These are phyloP conservation scores for Nautilus pompilius DNA, from an alignment of 1,140 invertebrate species.

Conservation along the genomic window DNA sequence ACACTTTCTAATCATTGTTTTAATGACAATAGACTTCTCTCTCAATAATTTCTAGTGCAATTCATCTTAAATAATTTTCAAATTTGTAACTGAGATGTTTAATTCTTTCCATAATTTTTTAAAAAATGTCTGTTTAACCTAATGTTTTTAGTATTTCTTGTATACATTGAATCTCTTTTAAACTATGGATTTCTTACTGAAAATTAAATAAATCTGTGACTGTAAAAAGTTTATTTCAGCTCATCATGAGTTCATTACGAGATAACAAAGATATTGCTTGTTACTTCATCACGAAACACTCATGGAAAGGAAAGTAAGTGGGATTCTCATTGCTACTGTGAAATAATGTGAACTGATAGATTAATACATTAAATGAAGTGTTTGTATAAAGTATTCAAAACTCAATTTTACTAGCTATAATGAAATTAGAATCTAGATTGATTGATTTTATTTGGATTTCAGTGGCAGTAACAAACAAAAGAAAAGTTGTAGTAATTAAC, in stretches of 20 bases:
- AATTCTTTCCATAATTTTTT: background rate
- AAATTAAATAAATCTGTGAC: background rate
- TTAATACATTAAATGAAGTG: too few species aligned
- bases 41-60: background rate
- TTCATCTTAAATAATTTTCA: background rate
- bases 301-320: slow-evolving; percentile 90
- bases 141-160: background rate
- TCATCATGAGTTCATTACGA: slow-evolving; percentile 39
- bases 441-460: too few species aligned
- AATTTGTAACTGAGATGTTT: background rate
- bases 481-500: too few species aligned
- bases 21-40: too few species aligned
- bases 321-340: background rate
- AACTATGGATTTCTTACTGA: too few species aligned
- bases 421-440: too few species aligned
- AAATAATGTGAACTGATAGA: background rate
- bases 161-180: background rate
- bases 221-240: slow-evolving; percentile 11
- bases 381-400: too few species aligned
- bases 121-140: slow-evolving; percentile 19
- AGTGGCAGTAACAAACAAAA: too few species aligned
- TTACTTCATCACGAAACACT: slow-evolving; percentile 94
- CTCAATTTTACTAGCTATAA: too few species aligned
- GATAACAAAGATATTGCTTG: slow-evolving; percentile 90
- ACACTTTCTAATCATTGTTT: too few species aligned